Evolutionary conservation across 2,888 invertebrate species (phyloP), one percentile per base, ranked within the genome.

Genomic region (Lymantria monacha): DNA sequence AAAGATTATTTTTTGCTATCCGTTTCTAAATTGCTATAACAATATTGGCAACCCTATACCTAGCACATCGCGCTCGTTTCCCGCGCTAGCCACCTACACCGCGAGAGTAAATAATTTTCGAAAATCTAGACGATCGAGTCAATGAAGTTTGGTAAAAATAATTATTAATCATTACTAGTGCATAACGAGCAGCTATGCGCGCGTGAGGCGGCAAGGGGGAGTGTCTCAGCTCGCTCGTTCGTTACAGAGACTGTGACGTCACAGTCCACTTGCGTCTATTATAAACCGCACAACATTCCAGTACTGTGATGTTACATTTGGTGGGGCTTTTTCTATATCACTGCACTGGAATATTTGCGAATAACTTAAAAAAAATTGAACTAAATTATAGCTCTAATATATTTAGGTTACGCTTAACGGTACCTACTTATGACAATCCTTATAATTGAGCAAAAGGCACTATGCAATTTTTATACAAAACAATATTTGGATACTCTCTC

Each of bases 361-460:
- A 48, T 54, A 49, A 59, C 49, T 55, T 65, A 64, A 50, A 53
- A 41, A 63, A 53, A 41, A 63, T 33, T 70, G 68, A 74, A 75
- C 70, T 63, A 70, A 75, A 71, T 59, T 72, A 75, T 74, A 76
- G 74, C 72, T 74, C 74, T 76, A 74, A 69, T 64, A 69, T 64
- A 76, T 70, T 74, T 70, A 74, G 63, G 71, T 74, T 80, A 79
- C 67, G 67, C 76, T 72, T 75, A 81, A 72, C 70, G 72, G 73
- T 81, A 80, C 69, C 62, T 72, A 74, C 72, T 72, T 79, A 77
- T 70, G 75, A 73, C 72, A 72, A 69, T 81, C 78, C 80, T 77
- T 74, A 76, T 81, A 81, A 83, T 81, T 85, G 85, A 89, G 87
- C 88, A 83, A 86, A 87, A 88, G 85, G 87, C 87, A 88, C 88